Evolutionary conservation across 1,140 invertebrate species (phyloP), one percentile per base, ranked within the genome.

Genomic region (Drosophila neocordata): DNA sequence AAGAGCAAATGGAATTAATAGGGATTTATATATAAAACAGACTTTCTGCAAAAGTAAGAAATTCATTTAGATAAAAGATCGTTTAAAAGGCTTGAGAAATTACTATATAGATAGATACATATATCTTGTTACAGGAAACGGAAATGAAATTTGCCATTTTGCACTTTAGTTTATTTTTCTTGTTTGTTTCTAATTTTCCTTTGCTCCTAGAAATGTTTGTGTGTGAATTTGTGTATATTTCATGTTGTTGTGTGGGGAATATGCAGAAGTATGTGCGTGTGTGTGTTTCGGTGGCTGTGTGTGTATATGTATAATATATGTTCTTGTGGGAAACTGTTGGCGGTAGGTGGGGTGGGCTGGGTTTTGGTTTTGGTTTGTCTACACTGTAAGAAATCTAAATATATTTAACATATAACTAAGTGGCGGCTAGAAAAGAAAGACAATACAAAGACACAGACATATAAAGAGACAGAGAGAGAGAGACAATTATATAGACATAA

Each of bases 231-330:
- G 9, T 38, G 13, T 0, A 37, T n/a, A 38, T 11, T 20, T 48
- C 41, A 48, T 48, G 41, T 15, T 53, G 37, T 44, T 15, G 64
- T 48, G 37, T 56, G 37, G 53, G 31, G 37, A 18, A 15, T n/a
- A 22, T 35, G 41, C 24, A 34, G 24, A 37, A 24, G 22, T 72
- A 58, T 41, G 15, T 67, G 20, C 41, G n/a, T 64, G 41, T 65
- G 63, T 80, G 24, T 27, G 56, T 31, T 24, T 24, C 24, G 24
- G 27, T 31, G 27, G 2, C 2, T 65, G 53, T 34, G 18, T 56
- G 27, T 37, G 31, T 35, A 27, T 48, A 35, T 9, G 8, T 34
- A 34, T 9, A 7, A 12, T n/a, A n/a, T n/a, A n/a, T n/a, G n/a
- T n/a, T n/a, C n/a, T 37, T 37, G 38, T 0, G 13, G 13, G 41